These are phyloP conservation scores for Biston betularia DNA, from an alignment of 2,888 invertebrate genomes.

Conservation along the genomic window DNA sequence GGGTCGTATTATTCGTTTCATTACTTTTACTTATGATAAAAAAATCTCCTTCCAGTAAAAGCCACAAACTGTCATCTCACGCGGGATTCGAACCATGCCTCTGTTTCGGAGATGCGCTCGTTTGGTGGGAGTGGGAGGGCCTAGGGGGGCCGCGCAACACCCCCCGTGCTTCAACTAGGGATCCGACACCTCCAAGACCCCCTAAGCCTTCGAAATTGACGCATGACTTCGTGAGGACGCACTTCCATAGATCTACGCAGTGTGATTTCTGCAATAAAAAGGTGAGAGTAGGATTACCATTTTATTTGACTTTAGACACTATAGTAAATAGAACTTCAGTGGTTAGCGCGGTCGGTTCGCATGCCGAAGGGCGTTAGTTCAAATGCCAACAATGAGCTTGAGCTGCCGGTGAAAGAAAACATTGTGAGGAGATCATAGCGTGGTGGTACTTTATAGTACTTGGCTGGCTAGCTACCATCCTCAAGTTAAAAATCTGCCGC, in stretches of 20 bases:
- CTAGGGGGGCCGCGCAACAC: conserved; percentile 62
- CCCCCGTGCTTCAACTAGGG: conserved; percentile 61
- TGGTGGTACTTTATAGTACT: too few relatives aligned
- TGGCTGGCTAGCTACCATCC: too few relatives aligned
- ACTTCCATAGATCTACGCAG: conserved; percentile 95
- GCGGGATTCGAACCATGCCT: conserved; percentile 96
- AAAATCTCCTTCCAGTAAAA: conserved; percentile 82
- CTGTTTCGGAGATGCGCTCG: conserved; percentile 96
- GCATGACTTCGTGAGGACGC: conserved; percentile 94
- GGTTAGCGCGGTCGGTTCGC: too few relatives aligned
- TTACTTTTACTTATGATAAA: not conserved
- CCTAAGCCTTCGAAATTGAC: conserved; percentile 67
- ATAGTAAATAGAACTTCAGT: too few relatives aligned
- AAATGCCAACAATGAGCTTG: too few relatives aligned
- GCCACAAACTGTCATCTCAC: conserved; percentile 89
- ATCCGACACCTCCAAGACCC: conserved; percentile 59
- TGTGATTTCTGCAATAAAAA: conserved; percentile 98
- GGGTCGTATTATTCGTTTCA: too few relatives aligned
- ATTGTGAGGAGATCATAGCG: too few relatives aligned
- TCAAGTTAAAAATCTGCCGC: too few relatives aligned
- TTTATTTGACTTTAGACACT: not conserved
- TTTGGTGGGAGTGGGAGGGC: conserved; percentile 92
- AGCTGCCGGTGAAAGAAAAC: too few relatives aligned
- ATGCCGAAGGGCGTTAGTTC: too few relatives aligned
- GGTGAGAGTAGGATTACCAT: conserved; percentile 75